A percentile compares a stretch with the other conserved stretches of the same genome.
Evolutionary conservation across 1,140 invertebrate genomes (phyloP).

Genomic region (Harlomillsia oculata): DNA sequence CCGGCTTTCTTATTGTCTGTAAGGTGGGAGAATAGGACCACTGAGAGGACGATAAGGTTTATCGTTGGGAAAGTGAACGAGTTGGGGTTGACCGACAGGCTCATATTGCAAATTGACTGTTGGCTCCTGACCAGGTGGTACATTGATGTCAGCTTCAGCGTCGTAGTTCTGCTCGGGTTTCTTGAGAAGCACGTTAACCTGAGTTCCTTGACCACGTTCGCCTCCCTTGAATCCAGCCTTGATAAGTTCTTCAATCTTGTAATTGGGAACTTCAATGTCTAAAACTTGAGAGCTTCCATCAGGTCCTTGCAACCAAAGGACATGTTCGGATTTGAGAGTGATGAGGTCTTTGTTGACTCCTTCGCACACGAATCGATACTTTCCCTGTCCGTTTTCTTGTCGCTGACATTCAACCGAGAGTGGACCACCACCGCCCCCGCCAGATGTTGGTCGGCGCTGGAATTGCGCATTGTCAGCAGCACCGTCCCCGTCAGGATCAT

Average conservation of each 20-base stretch:
- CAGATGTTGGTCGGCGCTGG: not conserved
- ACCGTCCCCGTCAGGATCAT: not conserved
- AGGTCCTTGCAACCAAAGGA: conserved; percentile 24
- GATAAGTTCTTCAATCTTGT: conserved; percentile 28
- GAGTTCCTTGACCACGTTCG: not conserved
- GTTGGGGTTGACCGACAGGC: conserved; percentile 13
- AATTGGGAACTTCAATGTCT: conserved; percentile 28
- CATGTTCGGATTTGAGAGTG: conserved; percentile 21
- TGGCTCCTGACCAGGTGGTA: not conserved
- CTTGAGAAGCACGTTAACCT: conserved; percentile 29
- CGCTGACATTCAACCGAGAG: conserved; percentile 20
- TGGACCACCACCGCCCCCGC: conserved; percentile 1
- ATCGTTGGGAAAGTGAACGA: conserved; percentile 16
- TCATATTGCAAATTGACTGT: conserved; percentile 30
- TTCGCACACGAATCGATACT: conserved; percentile 17
- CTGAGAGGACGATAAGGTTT: conserved; percentile 7
- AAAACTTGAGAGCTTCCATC: conserved; percentile 7
- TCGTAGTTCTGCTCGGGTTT: conserved; percentile 28
- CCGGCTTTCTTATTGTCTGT: not conserved
- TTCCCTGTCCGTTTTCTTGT: conserved; percentile 11
- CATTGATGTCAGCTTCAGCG: conserved; percentile 13
- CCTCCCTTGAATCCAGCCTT: conserved; percentile 26
- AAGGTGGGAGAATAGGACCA: conserved; percentile 14
- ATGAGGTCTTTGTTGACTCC: conserved; percentile 16
- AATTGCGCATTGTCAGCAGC: no score